A percentile compares a stretch with the other conserved stretches of the same genome.
phyloP scores from a whole-genome alignment of 2,113 vertebrate genomes.

The Cololabis saira region DNA sequence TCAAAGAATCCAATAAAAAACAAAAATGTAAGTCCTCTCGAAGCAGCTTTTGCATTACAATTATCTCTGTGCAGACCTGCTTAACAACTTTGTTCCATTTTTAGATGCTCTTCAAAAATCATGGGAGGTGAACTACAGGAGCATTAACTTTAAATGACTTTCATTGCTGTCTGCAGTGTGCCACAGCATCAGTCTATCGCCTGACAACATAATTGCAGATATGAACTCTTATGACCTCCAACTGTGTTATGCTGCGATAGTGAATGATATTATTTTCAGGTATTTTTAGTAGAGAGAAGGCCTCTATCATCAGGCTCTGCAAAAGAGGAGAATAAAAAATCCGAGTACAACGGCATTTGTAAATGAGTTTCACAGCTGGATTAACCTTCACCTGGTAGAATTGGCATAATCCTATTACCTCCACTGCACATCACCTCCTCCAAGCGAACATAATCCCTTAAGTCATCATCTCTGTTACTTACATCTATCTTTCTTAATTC shows the following conservation, averaged over 20 bases:
- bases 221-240: slow-evolving; percentile 44
- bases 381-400: slow-evolving; percentile 31
- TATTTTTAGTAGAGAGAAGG: slow-evolving; percentile 4
- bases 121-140: neutral
- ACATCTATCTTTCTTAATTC: slow-evolving; percentile 6
- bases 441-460: slow-evolving; percentile 16
- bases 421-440: slow-evolving; percentile 12
- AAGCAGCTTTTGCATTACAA: no score
- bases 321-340: slow-evolving; percentile 23
- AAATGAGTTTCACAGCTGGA: slow-evolving; percentile 44
- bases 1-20: no score
- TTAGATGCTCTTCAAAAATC: no score
- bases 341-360: slow-evolving; percentile 32
- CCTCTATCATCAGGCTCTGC: slow-evolving; percentile 16
- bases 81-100: no score
- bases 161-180: slow-evolving; percentile 3
- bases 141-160: neutral
- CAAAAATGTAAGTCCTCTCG: no score
- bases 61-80: no score
- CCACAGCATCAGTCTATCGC: slow-evolving; percentile 6
- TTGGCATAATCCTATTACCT: slow-evolving; percentile 32
- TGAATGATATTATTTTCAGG: slow-evolving; percentile 19
- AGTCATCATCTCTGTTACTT: slow-evolving; percentile 7
- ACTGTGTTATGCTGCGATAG: neutral
- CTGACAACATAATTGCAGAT: slow-evolving; percentile 25